Base-by-base conservation (phyloP, 2,113 vertebrate species). In the Pterocles orientalis region DNA sequence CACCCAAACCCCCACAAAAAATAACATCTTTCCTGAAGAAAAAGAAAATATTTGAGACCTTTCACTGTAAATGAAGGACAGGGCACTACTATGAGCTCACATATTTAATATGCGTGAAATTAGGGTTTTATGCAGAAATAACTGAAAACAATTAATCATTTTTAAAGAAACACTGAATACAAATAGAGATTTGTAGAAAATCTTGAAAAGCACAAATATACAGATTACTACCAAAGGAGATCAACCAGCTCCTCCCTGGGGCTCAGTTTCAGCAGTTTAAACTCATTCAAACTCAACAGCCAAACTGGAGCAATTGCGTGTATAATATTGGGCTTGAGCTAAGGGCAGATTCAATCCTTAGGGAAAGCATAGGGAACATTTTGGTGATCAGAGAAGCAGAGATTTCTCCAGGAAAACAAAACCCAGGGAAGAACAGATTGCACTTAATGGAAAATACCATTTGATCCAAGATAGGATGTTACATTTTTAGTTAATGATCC, bases 41-140 rank as follows among this genome's bases (percentile, higher is more conserved):
- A 94, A 93, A 90, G 15, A 53, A 84, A 90, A 58, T 41, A 85
- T 82, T 96, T 92, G 72, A 64, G 36, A 68, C 25, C n/a, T 73
- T 82, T 73, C 24, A 92, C 96, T 95, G 72, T 89, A 94, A 92
- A 82, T 76, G 77, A 89, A 94, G 53, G 54, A 66, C 53, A 60
- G n/a, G 56, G 64, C 31, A 41, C n/a, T 84, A 60, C 75, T 91
- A 72, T 87, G 84, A 93, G 45, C 56, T 82, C 28, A 5, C 33
- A 20, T 71, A 33, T 95, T 97, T 94, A 91, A 93, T 93, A 92
- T 81, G 66, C 88, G 92, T 89, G 51, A 94, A 97, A 93, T 94
- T 9, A 65, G 78, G 72, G 53, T 19, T 23, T 25, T 91, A 95
- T 86, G 93, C 82, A 92, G 92, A 95, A 91, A 77, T 45, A 81